These are phyloP conservation scores for Plutella xylostella DNA, from an alignment of 2,888 invertebrate species.

Conservation along the genomic window DNA sequence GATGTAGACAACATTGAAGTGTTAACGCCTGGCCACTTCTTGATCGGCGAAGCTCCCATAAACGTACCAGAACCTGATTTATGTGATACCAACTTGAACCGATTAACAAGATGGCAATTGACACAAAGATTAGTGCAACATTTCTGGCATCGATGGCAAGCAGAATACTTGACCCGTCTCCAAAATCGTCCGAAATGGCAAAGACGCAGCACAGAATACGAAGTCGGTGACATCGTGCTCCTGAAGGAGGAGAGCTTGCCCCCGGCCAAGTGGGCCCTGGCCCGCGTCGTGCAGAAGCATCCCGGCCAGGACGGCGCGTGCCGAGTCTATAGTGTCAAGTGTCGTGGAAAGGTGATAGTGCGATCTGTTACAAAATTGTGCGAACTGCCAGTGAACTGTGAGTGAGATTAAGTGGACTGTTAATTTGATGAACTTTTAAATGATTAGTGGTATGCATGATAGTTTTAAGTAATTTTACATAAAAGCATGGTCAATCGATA, in stretches of 20 bases:
- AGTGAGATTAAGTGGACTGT: no score
- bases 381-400: no score
- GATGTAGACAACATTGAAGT: no score
- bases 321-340: no score
- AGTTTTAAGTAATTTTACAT: no score
- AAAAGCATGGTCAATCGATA: no score
- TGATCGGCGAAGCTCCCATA: constrained; percentile 15
- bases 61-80: constrained; percentile 13
- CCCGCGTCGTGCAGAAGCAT: no score
- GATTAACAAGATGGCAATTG: constrained; percentile 20
- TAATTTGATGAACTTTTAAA: no score
- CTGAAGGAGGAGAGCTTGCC: constrained; percentile 15
- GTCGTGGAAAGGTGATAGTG: no score
- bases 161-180: constrained; percentile 20
- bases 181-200: constrained; percentile 22
- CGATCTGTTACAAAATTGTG: no score
- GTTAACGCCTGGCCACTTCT: constrained; percentile 19
- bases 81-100: constrained; percentile 4
- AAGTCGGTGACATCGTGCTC: constrained; percentile 15
- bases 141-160: constrained; percentile 19
- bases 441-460: no score
- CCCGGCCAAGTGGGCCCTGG: constrained; percentile 13
- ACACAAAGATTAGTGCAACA: constrained; percentile 21
- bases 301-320: no score
- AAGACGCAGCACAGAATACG: constrained; percentile 8